phyloP scores from a whole-genome alignment of 2,113 vertebrate genomes.

The Callipepla squamata region DNA sequence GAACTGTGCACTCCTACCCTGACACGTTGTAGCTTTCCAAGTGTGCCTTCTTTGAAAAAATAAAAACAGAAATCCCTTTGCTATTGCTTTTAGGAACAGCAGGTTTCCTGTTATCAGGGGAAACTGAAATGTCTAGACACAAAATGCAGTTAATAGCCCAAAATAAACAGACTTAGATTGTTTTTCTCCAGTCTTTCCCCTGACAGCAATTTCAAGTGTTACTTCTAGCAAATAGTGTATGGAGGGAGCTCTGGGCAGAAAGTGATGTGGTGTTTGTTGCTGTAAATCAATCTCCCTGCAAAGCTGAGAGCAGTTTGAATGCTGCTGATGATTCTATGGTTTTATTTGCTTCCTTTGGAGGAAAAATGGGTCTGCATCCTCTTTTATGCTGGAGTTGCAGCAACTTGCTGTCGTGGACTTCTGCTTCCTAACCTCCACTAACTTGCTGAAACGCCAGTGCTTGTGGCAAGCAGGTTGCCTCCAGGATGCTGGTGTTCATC shows the following conservation, averaged over 20 bases:
- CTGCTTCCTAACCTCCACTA: not conserved
- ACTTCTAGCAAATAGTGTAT: slow-evolving; percentile 4
- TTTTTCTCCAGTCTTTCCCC: slow-evolving; percentile 17
- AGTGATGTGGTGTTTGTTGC: not conserved
- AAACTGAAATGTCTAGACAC: not conserved
- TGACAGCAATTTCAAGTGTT: slow-evolving; percentile 17
- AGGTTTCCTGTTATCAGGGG: not conserved
- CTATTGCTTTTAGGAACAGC: not conserved
- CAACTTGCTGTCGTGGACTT: rapidly evolving
- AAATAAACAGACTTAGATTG: slow-evolving; percentile 6
- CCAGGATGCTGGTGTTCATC: not conserved
- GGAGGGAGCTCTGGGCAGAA: slow-evolving; percentile 13
- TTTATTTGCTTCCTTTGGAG: not conserved
- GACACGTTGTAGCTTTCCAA: not conserved
- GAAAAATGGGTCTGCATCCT: rapidly evolving
- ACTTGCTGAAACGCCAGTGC: rapidly evolving
- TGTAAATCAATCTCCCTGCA: not conserved
- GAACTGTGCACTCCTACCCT: not conserved
- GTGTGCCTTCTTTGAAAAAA: not conserved
- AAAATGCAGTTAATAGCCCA: slow-evolving; percentile 1
- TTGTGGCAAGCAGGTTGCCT: not conserved
- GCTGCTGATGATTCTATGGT: not conserved
- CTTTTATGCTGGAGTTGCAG: not conserved
- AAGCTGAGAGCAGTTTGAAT: not conserved
- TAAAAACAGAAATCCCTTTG: not conserved